Base-by-base conservation (phyloP, 64 coral and sea anemone genomes). In the Montipora cactus region DNA sequence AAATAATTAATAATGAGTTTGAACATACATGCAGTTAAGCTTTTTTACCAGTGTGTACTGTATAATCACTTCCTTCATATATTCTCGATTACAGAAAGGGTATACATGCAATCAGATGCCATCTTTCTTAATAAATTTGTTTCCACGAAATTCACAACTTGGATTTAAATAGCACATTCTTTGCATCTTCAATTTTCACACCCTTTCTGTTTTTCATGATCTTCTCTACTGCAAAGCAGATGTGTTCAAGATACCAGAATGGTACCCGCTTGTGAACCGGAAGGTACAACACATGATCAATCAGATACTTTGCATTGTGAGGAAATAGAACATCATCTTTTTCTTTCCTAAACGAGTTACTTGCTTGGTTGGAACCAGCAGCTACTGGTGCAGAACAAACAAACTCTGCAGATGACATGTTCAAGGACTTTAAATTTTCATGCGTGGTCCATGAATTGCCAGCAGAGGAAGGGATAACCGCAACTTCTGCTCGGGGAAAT, bases 241-340 rank as follows among this genome's bases (percentile, higher is more conserved):
- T 84, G 19, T 84, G 74, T 28, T 94, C 87, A 57, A 94, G 80
- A 68, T 89, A 84, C 87, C 78, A 75, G 13, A 90, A 78, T 21
- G 93, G 79, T 11, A 90, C 93, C 22, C 64, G 74, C 47, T 90
- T 94, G 50, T 94, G 93, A 9, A 94, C 93, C 66, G 93, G 93
- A 4, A 94, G 48, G 58, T 94, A 94, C 70, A 94, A 22, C 10
- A 94, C 93, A 77, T 94, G 93, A 44, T 94, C 52, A 8, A 94
- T 90, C 74, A 94, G 28, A 67, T 90, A 94, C 44, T 94, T 84
- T 20, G 93, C 87, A 90, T 94, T 94, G 79, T 94, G 83, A 1
- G 93, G 93, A 69, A 90, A 94, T 14, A 94, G 28, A 51, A 94
- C 59, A 49, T 94, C 93, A 47, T 91, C 89, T 44, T 79, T 81